These are phyloP conservation scores for Myotis vivesi DNA, from an alignment of 2,797 vertebrate species.

Conservation along the genomic window DNA sequence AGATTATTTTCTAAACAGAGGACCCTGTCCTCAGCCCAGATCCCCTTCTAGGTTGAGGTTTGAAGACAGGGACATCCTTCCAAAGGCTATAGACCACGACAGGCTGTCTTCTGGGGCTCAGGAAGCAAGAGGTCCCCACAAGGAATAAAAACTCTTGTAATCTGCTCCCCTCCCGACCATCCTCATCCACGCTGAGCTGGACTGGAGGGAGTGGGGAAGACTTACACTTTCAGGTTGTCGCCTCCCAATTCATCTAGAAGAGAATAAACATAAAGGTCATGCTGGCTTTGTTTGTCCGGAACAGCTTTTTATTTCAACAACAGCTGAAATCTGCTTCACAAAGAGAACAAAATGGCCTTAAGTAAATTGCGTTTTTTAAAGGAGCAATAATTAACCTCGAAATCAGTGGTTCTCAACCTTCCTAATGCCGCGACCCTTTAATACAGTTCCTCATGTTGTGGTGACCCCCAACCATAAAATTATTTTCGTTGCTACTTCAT, in stretches of 20 bases:
- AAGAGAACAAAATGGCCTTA: not conserved
- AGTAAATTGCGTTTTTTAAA: not conserved
- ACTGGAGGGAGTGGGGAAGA: not conserved
- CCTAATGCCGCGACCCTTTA: too few relatives aligned
- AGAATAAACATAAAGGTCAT: slow-evolving; percentile 67
- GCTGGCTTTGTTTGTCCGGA: not conserved
- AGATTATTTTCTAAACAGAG: not conserved
- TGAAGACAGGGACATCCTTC: not conserved
- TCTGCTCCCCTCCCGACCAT: slow-evolving; percentile 52
- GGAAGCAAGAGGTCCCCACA: not conserved
- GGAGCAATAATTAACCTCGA: not conserved
- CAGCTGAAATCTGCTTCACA: not conserved
- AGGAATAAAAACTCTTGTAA: not conserved
- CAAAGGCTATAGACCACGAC: not conserved
- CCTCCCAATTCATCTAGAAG: slow-evolving; percentile 83
- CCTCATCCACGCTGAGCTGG: slow-evolving; percentile 89
- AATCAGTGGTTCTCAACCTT: not conserved
- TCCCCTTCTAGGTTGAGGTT: not conserved
- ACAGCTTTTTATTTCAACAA: not conserved
- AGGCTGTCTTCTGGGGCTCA: not conserved
- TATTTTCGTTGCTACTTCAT: too few relatives aligned
- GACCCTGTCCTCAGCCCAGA: not conserved
- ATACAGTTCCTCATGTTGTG: too few relatives aligned
- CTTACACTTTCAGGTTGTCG: slow-evolving; percentile 87
- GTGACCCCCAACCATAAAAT: too few relatives aligned